Evolutionary conservation across 1,140 invertebrate genomes (phyloP), one percentile per base, ranked within the genome.

Genomic region (Drusus annulatus): DNA sequence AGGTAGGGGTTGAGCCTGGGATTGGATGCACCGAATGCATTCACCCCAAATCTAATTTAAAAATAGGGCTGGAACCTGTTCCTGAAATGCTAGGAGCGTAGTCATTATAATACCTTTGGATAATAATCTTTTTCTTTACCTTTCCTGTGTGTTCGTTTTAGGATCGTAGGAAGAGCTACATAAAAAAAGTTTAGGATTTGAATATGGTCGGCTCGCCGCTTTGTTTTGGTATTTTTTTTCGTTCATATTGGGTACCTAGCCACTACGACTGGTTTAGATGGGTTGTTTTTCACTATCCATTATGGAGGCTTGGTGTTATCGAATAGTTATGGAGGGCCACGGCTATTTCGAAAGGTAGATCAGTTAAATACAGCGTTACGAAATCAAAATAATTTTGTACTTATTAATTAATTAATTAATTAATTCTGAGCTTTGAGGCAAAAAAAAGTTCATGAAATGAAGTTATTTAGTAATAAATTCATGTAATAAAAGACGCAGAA

Each of bases 41-140:
- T 79, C 76, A 78, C 80, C 80, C 80, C 71, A 81, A 76, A 65
- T 76, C 56, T 58, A 75, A 81, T 69, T 81, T 28, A 52, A 50
- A 74, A 50, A 54, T 74, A 45, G 76, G 76, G 68, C 73, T 45
- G 5, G 31, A 50, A 81, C 76, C 63, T 54, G 76, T 81, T 81
- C 78, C 36, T 75, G 7, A 58, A 75, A 58, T 75, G 51, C 71
- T 56, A 31, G 68, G 28, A 63, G 60, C 75, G n/a, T 63, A 28
- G 15, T 79, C 56, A 73, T 74, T 69, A 19, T 60, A 16, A 52
- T 60, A 15, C 45, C 36, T 45, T 45, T 45, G 36, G 36, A 45
- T 45, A 13, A 2, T 45, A 45, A 45, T 45, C 36, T 45, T 45
- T 10, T 45, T 45, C 36, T 45, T 45, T 71, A 71, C 68, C 21